Conservation (phyloP, 2,888 invertebrate genomes). For the Tetrapedia diversipes region DNA sequence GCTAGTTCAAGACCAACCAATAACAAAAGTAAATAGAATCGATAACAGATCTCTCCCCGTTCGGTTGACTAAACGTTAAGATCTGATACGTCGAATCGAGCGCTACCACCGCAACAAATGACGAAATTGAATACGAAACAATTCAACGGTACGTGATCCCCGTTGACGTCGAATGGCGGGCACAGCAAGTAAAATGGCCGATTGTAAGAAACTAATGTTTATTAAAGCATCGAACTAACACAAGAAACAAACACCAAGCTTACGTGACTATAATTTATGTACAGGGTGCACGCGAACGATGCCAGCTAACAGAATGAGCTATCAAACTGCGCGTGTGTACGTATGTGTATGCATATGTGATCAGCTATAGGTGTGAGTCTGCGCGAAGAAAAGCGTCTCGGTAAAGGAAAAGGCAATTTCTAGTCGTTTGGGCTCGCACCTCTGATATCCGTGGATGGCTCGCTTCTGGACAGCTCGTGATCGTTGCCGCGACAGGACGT, state of each 20-base stretch:
- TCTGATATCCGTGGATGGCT: constrained; percentile 78
- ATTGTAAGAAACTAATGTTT: constrained; percentile 34
- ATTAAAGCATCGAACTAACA: constrained; percentile 16
- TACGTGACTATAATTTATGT: not conserved
- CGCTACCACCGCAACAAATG: too few relatives aligned
- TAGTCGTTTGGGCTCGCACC: constrained; percentile 66
- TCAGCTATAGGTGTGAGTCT: not conserved
- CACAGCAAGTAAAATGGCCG: not conserved
- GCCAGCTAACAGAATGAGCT: not conserved
- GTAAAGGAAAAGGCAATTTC: not conserved
- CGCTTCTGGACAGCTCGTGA: constrained; percentile 77
- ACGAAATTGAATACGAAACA: not conserved
- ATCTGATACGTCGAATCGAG: too few relatives aligned
- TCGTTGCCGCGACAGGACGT: constrained; percentile 72
- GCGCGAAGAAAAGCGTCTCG: not conserved
- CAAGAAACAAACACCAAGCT: constrained; percentile 4
- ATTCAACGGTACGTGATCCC: not conserved
- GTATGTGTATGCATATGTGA: not conserved
- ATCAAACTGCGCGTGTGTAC: too few relatives aligned
- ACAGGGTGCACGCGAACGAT: constrained; percentile 29
- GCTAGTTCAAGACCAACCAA: too few relatives aligned
- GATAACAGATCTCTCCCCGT: too few relatives aligned
- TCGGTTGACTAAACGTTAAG: too few relatives aligned
- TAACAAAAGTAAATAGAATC: too few relatives aligned
- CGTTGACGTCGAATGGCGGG: not conserved